Base-by-base conservation (phyloP, 2,888 invertebrate species). In the Drosophila histrio region DNA sequence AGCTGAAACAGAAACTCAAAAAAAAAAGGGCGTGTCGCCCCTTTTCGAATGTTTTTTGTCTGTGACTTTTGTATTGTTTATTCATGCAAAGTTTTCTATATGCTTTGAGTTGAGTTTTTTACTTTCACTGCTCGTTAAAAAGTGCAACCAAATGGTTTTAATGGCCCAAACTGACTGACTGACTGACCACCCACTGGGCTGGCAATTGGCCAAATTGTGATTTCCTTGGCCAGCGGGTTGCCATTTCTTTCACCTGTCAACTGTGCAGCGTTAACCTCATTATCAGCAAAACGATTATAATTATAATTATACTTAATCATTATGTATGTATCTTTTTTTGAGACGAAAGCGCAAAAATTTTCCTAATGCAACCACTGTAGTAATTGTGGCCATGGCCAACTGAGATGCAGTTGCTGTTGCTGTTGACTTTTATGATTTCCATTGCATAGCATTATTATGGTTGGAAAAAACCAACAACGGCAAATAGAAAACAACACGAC, bases 361-460 rank as follows among this genome's bases (percentile, higher is more conserved):
- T 88, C 84, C 87, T 88, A 84, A 84, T 62, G 62, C 57, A 68
- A 28, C 56, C 15, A 30, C 19, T 26, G 36, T 26, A 44, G 26
- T n/a, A n/a, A n/a, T n/a, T 36, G n/a, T 49, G 30, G 68, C 46
- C 44, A 56, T 36, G 36, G 32, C 39, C 60, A 72, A 77, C 52
- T 50, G 39, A 30, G 50, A 49, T 57, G 49, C 47, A 21, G 52
- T 43, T 47, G 50, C 15, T 62, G 67, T 46, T 61, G 65, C 17
- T 80, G 85, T 87, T 81, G 87, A 84, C 82, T 85, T 88, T 83
- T 88, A 83, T 88, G 87, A 86, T 87, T 84, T 86, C 80, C 88
- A 87, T 85, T 79, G 77, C 82, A 77, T 72, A 57, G 80, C 68
- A 67, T 78, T 72, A 78, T 86, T 86, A 86, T 85, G 88, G 84